Evolutionary conservation across 2,113 vertebrate species (phyloP).

Genomic region (Callipepla squamata): DNA sequence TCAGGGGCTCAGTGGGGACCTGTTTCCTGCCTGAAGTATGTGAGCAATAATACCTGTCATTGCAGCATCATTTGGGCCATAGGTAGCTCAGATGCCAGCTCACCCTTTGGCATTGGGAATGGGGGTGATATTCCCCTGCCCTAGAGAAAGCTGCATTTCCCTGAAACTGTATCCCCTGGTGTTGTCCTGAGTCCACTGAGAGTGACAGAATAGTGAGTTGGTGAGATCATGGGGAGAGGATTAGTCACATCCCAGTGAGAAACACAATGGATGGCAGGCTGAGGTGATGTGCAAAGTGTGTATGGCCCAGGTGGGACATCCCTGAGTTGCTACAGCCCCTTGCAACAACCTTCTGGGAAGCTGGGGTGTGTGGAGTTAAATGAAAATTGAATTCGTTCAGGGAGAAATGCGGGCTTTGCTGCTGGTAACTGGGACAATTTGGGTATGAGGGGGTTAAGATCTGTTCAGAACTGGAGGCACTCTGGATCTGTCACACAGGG

Average conservation of each 20-base stretch:
- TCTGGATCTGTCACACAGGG: conserved; percentile 37
- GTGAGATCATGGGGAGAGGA: conserved; percentile 79
- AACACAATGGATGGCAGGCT: conserved; percentile 38
- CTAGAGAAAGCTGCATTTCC: not conserved
- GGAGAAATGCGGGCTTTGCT: not conserved
- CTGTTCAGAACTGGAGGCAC: conserved; percentile 11
- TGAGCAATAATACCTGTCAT: not conserved
- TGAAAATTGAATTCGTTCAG: not conserved
- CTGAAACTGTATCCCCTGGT: not conserved
- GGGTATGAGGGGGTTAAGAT: not conserved
- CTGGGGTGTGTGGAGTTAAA: not conserved
- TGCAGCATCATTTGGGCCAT: accelerated
- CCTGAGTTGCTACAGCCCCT: not conserved
- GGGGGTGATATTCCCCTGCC: not conserved
- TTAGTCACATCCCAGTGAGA: conserved; percentile 65
- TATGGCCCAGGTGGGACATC: not conserved
- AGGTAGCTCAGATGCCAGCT: not conserved
- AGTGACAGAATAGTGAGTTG: conserved; percentile 72
- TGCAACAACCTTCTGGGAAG: not conserved
- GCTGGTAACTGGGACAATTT: accelerated
- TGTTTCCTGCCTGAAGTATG: not conserved
- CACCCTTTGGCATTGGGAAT: not conserved
- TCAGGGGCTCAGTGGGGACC: not conserved
- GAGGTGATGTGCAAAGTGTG: not conserved
- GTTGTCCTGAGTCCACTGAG: conserved; percentile 41